A percentile compares a stretch with the other conserved stretches of the same genome.
Conservation (phyloP, 2,888 invertebrate species). For the Drosophila buzzatii region DNA sequence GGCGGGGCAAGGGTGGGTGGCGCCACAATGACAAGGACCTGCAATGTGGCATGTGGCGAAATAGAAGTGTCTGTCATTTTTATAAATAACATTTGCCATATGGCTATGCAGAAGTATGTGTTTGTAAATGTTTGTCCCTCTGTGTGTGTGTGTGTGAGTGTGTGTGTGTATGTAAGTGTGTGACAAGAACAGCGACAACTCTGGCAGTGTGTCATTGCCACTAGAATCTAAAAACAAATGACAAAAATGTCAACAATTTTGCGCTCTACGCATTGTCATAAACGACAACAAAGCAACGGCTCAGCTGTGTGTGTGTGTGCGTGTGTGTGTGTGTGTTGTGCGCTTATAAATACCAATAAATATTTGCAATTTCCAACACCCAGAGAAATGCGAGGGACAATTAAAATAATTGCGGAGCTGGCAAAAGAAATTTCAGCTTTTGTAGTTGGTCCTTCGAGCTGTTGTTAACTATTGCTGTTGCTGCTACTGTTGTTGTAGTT, state of each 20-base stretch:
- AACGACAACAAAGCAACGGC: conserved; percentile 45
- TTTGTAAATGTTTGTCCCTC: neutral
- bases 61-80: conserved; percentile 81
- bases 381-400: conserved; percentile 50
- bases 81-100: conserved; percentile 74
- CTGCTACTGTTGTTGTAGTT: conserved; percentile 42
- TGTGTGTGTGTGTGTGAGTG: neutral
- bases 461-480: conserved; percentile 6
- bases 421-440: conserved; percentile 57
- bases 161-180: conserved; percentile 23
- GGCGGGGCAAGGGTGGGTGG: neutral
- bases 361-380: conserved; percentile 65
- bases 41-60: conserved; percentile 70
- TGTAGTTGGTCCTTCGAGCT: neutral
- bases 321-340: conserved; percentile 19
- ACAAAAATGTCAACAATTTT: conserved; percentile 78
- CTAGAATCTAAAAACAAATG: conserved; percentile 74
- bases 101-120: conserved; percentile 12
- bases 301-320: conserved; percentile 33
- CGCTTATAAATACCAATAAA: conserved; percentile 62
- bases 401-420: conserved; percentile 70
- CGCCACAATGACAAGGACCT: conserved; percentile 44
- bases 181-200: conserved; percentile 28
- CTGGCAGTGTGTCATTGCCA: conserved; percentile 76
- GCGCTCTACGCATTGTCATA: conserved; percentile 66